Evolutionary conservation across 2,113 vertebrate genomes (phyloP).

Genomic region (Nothocercus nigrocapillus): DNA sequence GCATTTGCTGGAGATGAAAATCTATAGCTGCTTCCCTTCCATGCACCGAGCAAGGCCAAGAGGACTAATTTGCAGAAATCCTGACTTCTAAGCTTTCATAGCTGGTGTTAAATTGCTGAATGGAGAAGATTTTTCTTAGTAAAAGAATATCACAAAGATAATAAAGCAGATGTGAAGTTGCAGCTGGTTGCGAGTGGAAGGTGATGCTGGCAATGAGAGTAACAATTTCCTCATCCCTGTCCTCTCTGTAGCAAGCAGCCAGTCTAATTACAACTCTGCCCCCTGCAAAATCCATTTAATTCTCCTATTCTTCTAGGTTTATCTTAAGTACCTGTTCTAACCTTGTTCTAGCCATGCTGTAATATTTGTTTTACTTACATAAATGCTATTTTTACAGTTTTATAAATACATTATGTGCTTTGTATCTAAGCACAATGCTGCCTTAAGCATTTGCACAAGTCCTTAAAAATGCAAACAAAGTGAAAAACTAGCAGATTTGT

Average conservation of each 20-base stretch:
- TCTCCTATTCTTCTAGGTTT: background rate
- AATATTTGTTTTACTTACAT: background rate
- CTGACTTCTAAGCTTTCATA: accelerated
- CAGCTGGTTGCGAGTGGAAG: background rate
- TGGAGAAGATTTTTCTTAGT: background rate
- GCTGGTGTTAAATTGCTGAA: background rate
- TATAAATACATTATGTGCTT: background rate
- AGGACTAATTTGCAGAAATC: background rate
- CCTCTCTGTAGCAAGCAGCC: background rate
- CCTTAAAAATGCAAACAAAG: background rate
- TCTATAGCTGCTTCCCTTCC: accelerated
- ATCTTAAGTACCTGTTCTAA: background rate
- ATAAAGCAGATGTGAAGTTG: background rate
- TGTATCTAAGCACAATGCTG: background rate
- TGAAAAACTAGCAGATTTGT: background rate
- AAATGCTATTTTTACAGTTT: background rate
- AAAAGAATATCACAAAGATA: background rate
- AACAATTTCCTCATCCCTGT: background rate
- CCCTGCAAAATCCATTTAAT: constrained; percentile 46
- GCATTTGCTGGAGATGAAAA: accelerated
- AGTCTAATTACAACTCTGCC: background rate
- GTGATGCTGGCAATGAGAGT: background rate
- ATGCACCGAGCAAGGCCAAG: background rate
- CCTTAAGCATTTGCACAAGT: background rate
- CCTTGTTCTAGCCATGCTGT: background rate